Evolutionary conservation across 2,888 invertebrate species (phyloP), one percentile per base, ranked within the genome.

Genomic region (Myopa tessellatipennis): DNA sequence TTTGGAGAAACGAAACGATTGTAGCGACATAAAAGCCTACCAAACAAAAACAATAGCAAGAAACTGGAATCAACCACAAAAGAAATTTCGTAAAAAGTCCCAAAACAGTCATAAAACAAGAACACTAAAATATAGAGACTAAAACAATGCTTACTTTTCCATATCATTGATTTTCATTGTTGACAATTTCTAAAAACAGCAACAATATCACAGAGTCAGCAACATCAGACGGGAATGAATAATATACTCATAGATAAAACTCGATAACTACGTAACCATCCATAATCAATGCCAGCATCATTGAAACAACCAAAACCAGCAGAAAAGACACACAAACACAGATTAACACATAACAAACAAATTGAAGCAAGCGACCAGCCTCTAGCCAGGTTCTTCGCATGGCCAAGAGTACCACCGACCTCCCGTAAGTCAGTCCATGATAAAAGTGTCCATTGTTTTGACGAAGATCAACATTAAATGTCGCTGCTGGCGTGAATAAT

Each of bases 151-250:
- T 86, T 87, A 82, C 81, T 85, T 86, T 86, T 85, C 86, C 86
- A 82, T 82, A 83, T 85, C 87, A 84, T 85, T 87, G 83, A 84
- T 82, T 86, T 86, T 86, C 86, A 87, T 86, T 87, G 86, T 82
- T 87, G 87, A 87, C 84, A 84, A 83, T 79, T 79, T 76, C 63
- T 69, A 34, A 67, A 63, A 60, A 58, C 52, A 52, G 36, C 55
- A 65, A 16, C 63, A 65, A 63, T 36, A 26, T 18, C 18, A 34
- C 3, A 12, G 63, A 18, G 34, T 34, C 52, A 52, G 36, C 55
- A 65, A 16, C 63, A 65, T 50, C 50, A 14, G 55, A n/a, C 10
- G 14, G 55, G 55, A 14, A 55, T 10, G 55, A 16, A 55, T 8
- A 55, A 6, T 12, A 3, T 1, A n/a, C 10, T 14, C 55, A 55